Conservation (phyloP, 1,140 invertebrate species). For the Apocrypta bakeri region DNA sequence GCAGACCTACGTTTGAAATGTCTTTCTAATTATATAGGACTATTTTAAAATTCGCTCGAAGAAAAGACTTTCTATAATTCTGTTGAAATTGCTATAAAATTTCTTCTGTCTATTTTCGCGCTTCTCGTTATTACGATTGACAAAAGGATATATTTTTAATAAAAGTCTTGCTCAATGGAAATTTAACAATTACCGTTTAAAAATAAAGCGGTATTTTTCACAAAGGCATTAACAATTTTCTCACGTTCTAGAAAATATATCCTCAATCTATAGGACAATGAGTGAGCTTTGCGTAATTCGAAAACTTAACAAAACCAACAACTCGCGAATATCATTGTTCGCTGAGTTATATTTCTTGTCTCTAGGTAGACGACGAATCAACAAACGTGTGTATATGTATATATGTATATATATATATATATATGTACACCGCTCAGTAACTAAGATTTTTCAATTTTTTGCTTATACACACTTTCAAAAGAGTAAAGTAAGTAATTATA, state of each 20-base stretch:
- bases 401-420: too few species aligned
- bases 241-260: neutral
- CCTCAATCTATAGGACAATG: neutral
- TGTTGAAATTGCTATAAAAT: too few species aligned
- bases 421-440: too few species aligned
- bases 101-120: too few species aligned
- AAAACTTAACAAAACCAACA: neutral
- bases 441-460: too few species aligned
- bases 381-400: too few species aligned
- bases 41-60: too few species aligned
- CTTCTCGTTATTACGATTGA: too few species aligned
- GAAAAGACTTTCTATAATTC: too few species aligned
- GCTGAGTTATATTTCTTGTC: neutral
- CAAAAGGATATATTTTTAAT: neutral
- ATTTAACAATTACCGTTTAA: neutral
- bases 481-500: neutral
- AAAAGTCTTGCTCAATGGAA: neutral
- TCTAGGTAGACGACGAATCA: neutral
- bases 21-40: too few species aligned
- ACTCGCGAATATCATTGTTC: neutral
- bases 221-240: neutral
- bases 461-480: too few species aligned
- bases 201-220: neutral
- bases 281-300: neutral
- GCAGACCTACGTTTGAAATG: too few species aligned